Evolutionary conservation across 2,888 invertebrate species (phyloP), one percentile per base, ranked within the genome.

Genomic region (Kryphioiulus occultus): DNA sequence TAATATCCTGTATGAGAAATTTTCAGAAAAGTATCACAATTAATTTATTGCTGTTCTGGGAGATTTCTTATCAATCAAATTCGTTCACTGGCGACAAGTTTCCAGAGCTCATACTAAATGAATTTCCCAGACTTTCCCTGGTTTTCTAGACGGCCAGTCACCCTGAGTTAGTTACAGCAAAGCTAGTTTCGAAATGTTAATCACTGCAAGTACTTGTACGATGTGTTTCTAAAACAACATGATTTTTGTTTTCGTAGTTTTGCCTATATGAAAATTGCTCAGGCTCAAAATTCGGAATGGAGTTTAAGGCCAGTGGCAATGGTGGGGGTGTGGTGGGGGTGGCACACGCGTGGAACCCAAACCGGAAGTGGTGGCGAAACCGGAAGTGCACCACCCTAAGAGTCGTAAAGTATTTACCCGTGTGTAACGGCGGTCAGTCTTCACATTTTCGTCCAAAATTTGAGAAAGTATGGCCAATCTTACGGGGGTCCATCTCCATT

Each of bases 221-320:
- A 17, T 47, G 1, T 47, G 15, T 3, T 2, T 10, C 22, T 10
- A 68, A 68, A 68, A 26, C 10, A 68, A 10, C 7, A n/a, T n/a
- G n/a, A n/a, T n/a, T n/a, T n/a, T n/a, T n/a, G n/a, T n/a, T n/a
- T n/a, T n/a, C n/a, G n/a, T n/a, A 68, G 26, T 10, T 22, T 9
- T 26, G 7, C 26, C n/a, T 10, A 26, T 10, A 68, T 26, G 68
- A n/a, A 10, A 17, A 10, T 26, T 10, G n/a, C 68, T 68, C 2
- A 47, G 47, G 47, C 9, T 12, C 68, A n/a, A 26, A 68, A 68
- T 68, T 68, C 68, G 7, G 68, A 68, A 68, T 68, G 68, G 68
- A 68, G 22, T 68, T 68, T 68, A 68, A 68, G 68, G 68, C 68
- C 68, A 26, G 10, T 68, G 68, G 68, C 68, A 68, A 26, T 68